These are phyloP conservation scores for Cryptoprocta ferox DNA, from an alignment of 2,797 vertebrate species.

Conservation along the genomic window DNA sequence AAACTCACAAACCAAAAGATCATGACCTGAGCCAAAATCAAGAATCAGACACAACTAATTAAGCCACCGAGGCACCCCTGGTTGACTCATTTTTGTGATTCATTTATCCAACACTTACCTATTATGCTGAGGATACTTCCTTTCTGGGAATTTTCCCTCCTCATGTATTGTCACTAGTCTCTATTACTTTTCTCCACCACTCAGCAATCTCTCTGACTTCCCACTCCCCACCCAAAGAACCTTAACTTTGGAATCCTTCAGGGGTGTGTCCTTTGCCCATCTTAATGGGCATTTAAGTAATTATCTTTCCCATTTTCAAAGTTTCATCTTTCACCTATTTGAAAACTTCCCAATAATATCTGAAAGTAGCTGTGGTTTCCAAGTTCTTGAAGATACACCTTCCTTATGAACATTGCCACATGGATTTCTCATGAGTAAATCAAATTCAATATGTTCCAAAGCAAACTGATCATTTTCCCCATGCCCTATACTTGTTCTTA, in stretches of 20 bases:
- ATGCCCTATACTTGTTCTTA: not conserved
- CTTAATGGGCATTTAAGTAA: not conserved
- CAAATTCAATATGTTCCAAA: not conserved
- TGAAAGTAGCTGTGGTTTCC: not conserved
- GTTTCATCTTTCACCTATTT: not conserved
- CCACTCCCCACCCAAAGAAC: not conserved
- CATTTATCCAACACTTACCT: not conserved
- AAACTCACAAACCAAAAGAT: no score
- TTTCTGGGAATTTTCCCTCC: not conserved
- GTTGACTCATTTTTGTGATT: not conserved
- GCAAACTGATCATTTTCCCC: not conserved
- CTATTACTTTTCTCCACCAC: not conserved
- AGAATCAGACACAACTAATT: no score
- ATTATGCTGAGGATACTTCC: not conserved
- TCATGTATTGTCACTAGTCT: not conserved
- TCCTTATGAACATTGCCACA: not conserved
- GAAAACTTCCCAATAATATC: not conserved
- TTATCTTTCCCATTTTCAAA: not conserved
- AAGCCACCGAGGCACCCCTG: no score
- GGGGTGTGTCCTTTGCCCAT: not conserved
- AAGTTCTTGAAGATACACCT: not conserved
- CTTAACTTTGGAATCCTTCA: not conserved
- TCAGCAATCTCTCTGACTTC: not conserved
- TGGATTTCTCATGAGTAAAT: not conserved
- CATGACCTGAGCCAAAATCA: no score